Percentiles rank a stretch among this genome's conserved stretches.
Conservation (phyloP, 2,113 vertebrate species). For the Aspiorhynchus laticeps region DNA sequence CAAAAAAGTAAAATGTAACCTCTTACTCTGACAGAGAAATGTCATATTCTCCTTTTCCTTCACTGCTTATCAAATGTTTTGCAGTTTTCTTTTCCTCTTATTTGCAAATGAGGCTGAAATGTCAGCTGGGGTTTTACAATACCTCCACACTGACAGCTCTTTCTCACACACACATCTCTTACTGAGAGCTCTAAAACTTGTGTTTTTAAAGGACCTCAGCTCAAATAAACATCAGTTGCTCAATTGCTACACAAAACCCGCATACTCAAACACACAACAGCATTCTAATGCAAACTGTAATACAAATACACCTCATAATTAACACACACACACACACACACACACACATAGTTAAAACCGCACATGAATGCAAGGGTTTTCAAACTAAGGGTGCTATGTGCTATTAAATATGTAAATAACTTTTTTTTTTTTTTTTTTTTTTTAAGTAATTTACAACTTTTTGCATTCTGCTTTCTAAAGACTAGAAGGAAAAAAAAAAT, state of each 20-base stretch:
- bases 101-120: slow-evolving; percentile 24
- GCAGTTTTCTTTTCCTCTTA: background rate
- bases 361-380: background rate
- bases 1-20: background rate
- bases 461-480: background rate
- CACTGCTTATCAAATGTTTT: background rate
- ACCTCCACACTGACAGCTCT: background rate
- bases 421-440: background rate
- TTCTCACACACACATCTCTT: background rate
- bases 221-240: background rate
- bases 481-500: background rate
- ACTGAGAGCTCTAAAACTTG: background rate
- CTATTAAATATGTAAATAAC: background rate
- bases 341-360: background rate
- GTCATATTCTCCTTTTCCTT: slow-evolving; percentile 1
- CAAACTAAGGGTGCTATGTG: background rate
- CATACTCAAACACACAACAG: background rate
- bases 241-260: background rate
- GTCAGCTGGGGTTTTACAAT: background rate
- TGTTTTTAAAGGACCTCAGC: background rate
- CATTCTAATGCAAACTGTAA: background rate
- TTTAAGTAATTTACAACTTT: background rate
- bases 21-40: slow-evolving; percentile 18
- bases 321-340: background rate
- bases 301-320: background rate